Evolutionary conservation across 35 echinoderm and acorn worm genomes (phyloP).

Genomic region (Patiria miniata): DNA sequence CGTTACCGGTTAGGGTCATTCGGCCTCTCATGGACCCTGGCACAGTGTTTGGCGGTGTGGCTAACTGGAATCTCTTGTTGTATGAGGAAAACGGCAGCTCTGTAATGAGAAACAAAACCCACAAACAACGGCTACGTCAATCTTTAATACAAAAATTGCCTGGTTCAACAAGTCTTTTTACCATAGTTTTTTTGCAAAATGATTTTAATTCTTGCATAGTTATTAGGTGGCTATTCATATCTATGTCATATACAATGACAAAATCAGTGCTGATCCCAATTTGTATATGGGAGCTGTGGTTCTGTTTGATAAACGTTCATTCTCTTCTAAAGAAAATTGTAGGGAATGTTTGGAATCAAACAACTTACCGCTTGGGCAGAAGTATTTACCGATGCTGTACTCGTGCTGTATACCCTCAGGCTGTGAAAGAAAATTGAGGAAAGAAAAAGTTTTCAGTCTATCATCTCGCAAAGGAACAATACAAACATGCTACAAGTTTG

Average conservation of each 20-base stretch:
- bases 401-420: conserved; percentile 42
- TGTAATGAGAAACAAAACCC: background rate
- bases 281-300: no score
- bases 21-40: background rate
- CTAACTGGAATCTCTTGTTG: background rate
- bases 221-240: no score
- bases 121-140: no score
- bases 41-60: background rate
- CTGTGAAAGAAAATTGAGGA: conserved; percentile 14
- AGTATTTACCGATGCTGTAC: conserved; percentile 33
- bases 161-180: no score
- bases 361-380: conserved; percentile 46
- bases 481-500: no score
- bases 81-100: background rate
- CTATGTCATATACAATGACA: no score
- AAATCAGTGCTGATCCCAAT: no score
- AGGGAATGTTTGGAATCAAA: no score
- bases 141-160: background rate
- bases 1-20: background rate
- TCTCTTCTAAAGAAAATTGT: no score
- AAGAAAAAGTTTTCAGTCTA: background rate
- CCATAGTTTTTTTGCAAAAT: no score
- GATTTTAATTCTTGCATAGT: no score
- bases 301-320: no score
- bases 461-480: background rate